These are phyloP conservation scores for Trissolcus japonicus DNA, from an alignment of 2,888 invertebrate species.

Conservation along the genomic window DNA sequence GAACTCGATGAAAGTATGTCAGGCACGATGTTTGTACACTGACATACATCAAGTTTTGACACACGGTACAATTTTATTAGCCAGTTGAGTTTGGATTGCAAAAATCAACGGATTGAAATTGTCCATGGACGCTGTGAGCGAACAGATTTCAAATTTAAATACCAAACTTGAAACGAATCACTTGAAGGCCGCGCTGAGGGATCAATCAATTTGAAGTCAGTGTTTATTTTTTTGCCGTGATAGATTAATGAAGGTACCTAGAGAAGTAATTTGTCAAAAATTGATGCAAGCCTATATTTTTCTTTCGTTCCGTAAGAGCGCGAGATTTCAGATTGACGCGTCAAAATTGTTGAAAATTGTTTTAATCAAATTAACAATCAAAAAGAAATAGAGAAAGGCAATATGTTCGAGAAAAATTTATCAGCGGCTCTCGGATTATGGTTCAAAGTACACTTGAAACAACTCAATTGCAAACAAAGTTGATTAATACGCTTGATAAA, in stretches of 20 bases:
- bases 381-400: too few species aligned
- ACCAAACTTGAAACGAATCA: too few species aligned
- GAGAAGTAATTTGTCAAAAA: constrained; percentile 43
- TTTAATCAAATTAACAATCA: too few species aligned
- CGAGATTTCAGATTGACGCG: too few species aligned
- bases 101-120: neutral
- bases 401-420: too few species aligned
- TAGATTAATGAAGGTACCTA: constrained; percentile 30
- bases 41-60: constrained; percentile 1
- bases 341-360: too few species aligned
- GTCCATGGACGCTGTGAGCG: too few species aligned
- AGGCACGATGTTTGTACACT: neutral
- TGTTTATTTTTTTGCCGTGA: constrained; percentile 14
- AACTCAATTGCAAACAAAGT: constrained; percentile 12
- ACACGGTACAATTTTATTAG: constrained; percentile 1
- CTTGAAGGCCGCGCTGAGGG: neutral
- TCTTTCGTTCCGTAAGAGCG: too few species aligned
- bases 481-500: constrained; percentile 17
- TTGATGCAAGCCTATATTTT: neutral
- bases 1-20: neutral
- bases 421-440: too few species aligned
- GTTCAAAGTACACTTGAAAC: neutral
- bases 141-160: too few species aligned
- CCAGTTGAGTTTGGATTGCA: neutral
- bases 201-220: constrained; percentile 32